phyloP scores from a whole-genome alignment of 2,888 invertebrate genomes.

The Magallana nippona region DNA sequence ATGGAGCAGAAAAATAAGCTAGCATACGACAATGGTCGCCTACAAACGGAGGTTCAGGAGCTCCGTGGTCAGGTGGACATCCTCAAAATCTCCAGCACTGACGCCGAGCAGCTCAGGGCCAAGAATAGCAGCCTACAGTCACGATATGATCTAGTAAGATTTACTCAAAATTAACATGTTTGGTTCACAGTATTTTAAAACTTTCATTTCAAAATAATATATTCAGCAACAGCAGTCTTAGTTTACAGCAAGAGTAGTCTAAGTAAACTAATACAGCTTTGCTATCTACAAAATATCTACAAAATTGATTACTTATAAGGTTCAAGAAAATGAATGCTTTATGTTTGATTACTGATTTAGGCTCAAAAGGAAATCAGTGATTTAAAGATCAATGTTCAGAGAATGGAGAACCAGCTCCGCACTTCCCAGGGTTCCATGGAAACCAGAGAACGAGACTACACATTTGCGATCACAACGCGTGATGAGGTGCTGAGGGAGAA shows the following conservation, averaged over 20 bases:
- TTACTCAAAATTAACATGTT: no score
- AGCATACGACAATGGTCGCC: slow-evolving; percentile 77
- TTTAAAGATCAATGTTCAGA: slow-evolving; percentile 67
- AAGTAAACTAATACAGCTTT: no score
- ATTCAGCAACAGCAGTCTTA: no score
- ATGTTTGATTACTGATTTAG: slow-evolving; percentile 54
- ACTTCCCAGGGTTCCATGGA: slow-evolving; percentile 61
- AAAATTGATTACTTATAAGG: background rate
- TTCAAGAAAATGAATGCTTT: background rate
- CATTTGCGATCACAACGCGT: slow-evolving; percentile 62
- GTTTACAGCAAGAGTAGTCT: no score
- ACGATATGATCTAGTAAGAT: slow-evolving; percentile 70
- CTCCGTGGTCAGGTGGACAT: slow-evolving; percentile 91
- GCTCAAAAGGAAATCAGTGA: slow-evolving; percentile 73
- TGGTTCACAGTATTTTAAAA: no score
- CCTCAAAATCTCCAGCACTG: slow-evolving; percentile 83
- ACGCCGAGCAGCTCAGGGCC: slow-evolving; percentile 65
- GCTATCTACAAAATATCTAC: no score
- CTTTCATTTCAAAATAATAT: no score
- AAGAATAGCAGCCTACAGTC: slow-evolving; percentile 65
- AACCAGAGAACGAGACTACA: slow-evolving; percentile 70
- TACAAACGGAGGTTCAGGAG: slow-evolving; percentile 85
- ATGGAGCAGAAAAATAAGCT: slow-evolving; percentile 77
- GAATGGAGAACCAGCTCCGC: slow-evolving; percentile 70
- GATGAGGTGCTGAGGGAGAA: slow-evolving; percentile 73